Conservation (phyloP, 2,888 invertebrate species). For the Tenodera sinensis region DNA sequence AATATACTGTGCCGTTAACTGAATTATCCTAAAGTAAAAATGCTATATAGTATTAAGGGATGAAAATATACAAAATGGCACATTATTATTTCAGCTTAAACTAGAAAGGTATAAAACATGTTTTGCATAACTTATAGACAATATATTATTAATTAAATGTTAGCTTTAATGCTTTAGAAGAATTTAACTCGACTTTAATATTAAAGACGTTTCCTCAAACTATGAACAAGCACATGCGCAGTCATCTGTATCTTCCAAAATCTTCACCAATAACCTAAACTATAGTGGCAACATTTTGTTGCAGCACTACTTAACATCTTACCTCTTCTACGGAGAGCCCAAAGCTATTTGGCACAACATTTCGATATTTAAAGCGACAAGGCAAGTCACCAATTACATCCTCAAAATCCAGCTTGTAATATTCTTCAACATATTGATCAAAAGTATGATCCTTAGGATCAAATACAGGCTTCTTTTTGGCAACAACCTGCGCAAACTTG, state of each 20-base stretch:
- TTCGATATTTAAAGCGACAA: conserved; percentile 88
- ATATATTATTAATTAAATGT: too few relatives aligned
- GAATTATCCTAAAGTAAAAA: too few relatives aligned
- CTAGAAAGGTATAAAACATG: too few relatives aligned
- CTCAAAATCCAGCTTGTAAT: conserved; percentile 92
- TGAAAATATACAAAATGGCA: too few relatives aligned
- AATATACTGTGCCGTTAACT: too few relatives aligned
- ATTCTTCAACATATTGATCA: conserved; percentile 88
- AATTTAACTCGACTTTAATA: too few relatives aligned
- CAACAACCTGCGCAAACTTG: conserved; percentile 70
- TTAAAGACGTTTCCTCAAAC: too few relatives aligned
- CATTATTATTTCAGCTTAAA: too few relatives aligned
- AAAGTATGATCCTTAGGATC: conserved; percentile 76
- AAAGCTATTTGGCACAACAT: conserved; percentile 85
- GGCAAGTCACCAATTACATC: conserved; percentile 90
- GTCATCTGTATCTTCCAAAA: not conserved
- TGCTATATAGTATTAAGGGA: too few relatives aligned
- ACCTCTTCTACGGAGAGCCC: conserved; percentile 91
- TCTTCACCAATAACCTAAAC: not conserved
- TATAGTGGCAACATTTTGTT: not conserved
- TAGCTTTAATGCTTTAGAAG: too few relatives aligned
- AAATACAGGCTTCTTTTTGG: conserved; percentile 76
- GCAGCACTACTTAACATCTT: conserved; percentile 29
- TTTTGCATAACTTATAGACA: too few relatives aligned
- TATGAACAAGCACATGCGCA: too few relatives aligned